Evolutionary conservation across 2,797 vertebrate species (phyloP), one percentile per base, ranked within the genome.

Genomic region (Ammospiza maritima): DNA sequence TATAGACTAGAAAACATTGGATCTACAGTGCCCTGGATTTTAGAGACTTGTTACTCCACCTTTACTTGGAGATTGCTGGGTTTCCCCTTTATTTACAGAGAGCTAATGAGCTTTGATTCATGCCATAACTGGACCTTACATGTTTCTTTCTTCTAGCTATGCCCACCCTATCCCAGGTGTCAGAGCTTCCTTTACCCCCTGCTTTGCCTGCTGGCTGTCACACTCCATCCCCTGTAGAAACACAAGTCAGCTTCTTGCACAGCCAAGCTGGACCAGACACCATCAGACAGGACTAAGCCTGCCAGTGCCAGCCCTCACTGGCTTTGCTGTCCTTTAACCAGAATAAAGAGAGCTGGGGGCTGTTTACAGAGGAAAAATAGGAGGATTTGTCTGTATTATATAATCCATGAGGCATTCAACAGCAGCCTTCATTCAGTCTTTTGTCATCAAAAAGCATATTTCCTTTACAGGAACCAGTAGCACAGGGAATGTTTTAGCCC

Each of bases 31-130:
- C 50, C 48, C 26, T 56, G 26, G 62, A 62, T 73, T 86, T 84
- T 29, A 75, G 57, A 85, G 36, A 34, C 30, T 76, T 3, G 0
- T 62, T 80, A 66, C 47, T 16, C 13, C 66, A 29, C n/a, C 32
- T 53, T 76, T 66, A 40, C 62, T 67, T 81, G 56, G 54, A 56
- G 67, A 60, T 80, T 36, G 21, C 44, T 64, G 66, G 1, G 19
- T 78, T 91, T 78, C 73, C 76, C 47, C 34, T 92, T 94, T 66
- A 60, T 60, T 92, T 81, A 45, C 13, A 58, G 60, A 77, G 42
- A 81, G 80, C n/a, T 88, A 85, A 89, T 8, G 19, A 87, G 65
- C 54, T 85, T 66, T 69, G 47, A 81, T 84, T 92, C 92, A 27
- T 94, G 88, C 38, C 47, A 45, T n/a, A n/a, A 65, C 73, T 42